Conservation (phyloP, 2,888 invertebrate species). For the Meloe dianella region DNA sequence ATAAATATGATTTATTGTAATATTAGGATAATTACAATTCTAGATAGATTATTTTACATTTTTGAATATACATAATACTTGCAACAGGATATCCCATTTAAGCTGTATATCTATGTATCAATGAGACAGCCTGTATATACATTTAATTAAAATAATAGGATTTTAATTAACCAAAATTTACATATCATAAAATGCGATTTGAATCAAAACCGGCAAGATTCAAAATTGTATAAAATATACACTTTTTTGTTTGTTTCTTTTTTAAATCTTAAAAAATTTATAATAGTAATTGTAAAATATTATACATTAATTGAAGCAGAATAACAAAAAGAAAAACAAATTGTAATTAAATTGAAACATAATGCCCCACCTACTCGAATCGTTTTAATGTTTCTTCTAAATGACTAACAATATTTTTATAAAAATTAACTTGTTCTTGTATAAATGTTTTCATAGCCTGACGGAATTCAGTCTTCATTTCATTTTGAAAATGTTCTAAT, state of each 20-base stretch:
- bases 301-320: neutral
- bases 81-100: neutral
- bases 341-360: conserved; percentile 17
- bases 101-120: neutral
- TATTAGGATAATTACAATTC: neutral
- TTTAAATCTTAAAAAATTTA: neutral
- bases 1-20: neutral
- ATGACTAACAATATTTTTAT: conserved; percentile 81
- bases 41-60: neutral
- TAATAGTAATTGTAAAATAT: neutral
- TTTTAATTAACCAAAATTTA: neutral
- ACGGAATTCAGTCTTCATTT: conserved; percentile 85
- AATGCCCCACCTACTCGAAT: conserved; percentile 42
- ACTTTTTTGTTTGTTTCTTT: neutral
- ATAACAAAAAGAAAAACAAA: neutral
- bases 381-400: conserved; percentile 69
- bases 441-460: conserved; percentile 86
- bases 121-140: neutral
- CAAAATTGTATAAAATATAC: neutral
- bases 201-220: conserved; percentile 8
- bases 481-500: conserved; percentile 89
- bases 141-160: neutral
- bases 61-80: conserved; percentile 7
- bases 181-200: neutral
- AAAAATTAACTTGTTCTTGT: conserved; percentile 88